A percentile compares a stretch with the other conserved stretches of the same genome.
phyloP scores from a whole-genome alignment of 2,888 invertebrate species.

The Heteromurus nitidus region DNA sequence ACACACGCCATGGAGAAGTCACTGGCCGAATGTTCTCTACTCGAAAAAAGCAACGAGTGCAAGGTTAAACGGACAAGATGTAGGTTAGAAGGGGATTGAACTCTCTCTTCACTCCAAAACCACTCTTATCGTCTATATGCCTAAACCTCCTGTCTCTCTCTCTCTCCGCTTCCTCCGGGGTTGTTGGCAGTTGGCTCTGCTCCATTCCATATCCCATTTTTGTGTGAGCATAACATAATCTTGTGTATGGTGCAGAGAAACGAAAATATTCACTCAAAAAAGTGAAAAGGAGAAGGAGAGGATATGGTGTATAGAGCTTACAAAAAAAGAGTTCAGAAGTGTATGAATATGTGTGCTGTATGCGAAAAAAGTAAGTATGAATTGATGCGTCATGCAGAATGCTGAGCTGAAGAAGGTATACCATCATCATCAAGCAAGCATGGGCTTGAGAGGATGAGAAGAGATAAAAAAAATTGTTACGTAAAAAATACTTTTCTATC shows the following conservation, averaged over 20 bases:
- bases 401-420: too few relatives aligned
- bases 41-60: constrained; percentile 47
- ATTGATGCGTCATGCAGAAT: constrained; percentile 2
- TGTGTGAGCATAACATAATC: too few relatives aligned
- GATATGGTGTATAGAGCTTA: constrained; percentile 4
- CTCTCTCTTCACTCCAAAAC: too few relatives aligned
- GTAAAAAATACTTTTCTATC: too few relatives aligned
- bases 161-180: constrained; percentile 36
- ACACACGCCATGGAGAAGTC: constrained; percentile 39
- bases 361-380: too few relatives aligned
- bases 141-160: too few relatives aligned
- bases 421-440: too few relatives aligned
- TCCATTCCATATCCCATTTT: neutral
- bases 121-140: neutral
- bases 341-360: neutral
- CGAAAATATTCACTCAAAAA: too few relatives aligned
- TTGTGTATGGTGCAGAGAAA: neutral
- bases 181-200: constrained; percentile 8
- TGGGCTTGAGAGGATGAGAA: too few relatives aligned
- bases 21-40: constrained; percentile 59
- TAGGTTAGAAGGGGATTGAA: constrained; percentile 59
- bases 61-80: constrained; percentile 62
- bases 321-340: neutral
- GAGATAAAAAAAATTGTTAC: too few relatives aligned
- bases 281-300: too few relatives aligned